phyloP scores from a whole-genome alignment of 2,888 invertebrate genomes.

The Drosophila subsilvestris region DNA sequence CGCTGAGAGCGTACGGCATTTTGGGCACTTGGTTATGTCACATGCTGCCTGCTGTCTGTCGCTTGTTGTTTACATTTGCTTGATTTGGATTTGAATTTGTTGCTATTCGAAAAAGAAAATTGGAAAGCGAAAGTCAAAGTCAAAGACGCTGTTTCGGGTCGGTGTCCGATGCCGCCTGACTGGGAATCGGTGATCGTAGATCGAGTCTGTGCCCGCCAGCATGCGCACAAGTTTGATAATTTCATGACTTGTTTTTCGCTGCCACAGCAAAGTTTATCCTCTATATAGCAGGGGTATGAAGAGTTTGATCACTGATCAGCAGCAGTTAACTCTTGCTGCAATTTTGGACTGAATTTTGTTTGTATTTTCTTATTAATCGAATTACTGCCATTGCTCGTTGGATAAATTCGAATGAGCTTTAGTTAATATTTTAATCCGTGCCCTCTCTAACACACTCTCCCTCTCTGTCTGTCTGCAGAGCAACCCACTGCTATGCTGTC shows the following conservation, averaged over 20 bases:
- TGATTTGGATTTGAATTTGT: slow-evolving; percentile 63
- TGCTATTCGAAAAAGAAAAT: slow-evolving; percentile 65
- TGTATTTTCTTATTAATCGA: too few species aligned
- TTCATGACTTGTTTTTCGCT: slow-evolving; percentile 55
- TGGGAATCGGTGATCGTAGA: slow-evolving; percentile 26
- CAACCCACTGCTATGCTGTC: too few species aligned
- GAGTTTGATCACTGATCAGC: too few species aligned
- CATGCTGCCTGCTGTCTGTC: slow-evolving; percentile 44
- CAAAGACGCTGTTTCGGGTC: slow-evolving; percentile 62
- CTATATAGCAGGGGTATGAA: neutral
- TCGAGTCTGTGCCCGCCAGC: slow-evolving; percentile 34
- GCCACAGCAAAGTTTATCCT: slow-evolving; percentile 3
- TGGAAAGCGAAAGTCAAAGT: slow-evolving; percentile 81
- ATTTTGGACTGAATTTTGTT: too few species aligned
- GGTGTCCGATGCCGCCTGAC: slow-evolving; percentile 28
- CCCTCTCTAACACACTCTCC: too few species aligned
- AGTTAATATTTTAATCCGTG: too few species aligned
- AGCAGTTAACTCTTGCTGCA: too few species aligned
- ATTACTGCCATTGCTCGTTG: too few species aligned
- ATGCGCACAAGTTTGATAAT: slow-evolving; percentile 72
- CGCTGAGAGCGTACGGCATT: slow-evolving; percentile 47
- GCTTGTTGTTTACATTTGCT: slow-evolving; percentile 69
- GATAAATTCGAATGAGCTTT: too few species aligned
- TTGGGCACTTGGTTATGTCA: slow-evolving; percentile 76
- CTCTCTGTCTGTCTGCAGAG: too few species aligned